Conservation (phyloP, 2,113 vertebrate genomes). For the Gymnocephalus cernua region DNA sequence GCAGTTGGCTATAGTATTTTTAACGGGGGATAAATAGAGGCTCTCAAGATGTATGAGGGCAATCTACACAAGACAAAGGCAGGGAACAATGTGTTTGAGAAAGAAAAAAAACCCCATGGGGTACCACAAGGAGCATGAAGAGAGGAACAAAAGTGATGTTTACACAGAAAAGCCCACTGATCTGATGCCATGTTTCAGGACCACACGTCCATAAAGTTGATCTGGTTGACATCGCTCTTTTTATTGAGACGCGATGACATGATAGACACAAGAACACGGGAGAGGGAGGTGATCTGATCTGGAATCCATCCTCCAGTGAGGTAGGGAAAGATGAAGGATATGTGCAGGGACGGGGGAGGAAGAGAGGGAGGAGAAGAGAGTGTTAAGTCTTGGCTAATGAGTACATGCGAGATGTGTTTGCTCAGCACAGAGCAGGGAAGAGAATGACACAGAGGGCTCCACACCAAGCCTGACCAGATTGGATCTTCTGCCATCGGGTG, state of each 20-base stretch:
- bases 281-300: slow-evolving; percentile 20
- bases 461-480: slow-evolving; percentile 63
- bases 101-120: not conserved
- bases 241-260: slow-evolving; percentile 27
- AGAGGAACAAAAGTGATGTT: not conserved
- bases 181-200: not conserved
- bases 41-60: not conserved
- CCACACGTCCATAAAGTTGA: not conserved
- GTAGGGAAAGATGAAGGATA: slow-evolving; percentile 31
- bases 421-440: slow-evolving; percentile 64
- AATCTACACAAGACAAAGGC: not conserved
- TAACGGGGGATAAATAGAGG: not conserved
- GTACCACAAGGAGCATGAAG: not conserved
- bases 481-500: slow-evolving; percentile 56
- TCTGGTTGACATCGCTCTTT: not conserved
- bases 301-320: not conserved
- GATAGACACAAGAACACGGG: slow-evolving; percentile 6
- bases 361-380: not conserved
- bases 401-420: slow-evolving; percentile 69
- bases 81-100: not conserved
- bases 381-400: slow-evolving; percentile 71
- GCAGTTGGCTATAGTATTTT: not conserved
- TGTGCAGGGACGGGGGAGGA: not conserved
- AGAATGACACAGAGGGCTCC: slow-evolving; percentile 57
- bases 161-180: not conserved